Evolutionary conservation across 2,113 vertebrate species (phyloP).

Genomic region (Cnemophilus loriae): DNA sequence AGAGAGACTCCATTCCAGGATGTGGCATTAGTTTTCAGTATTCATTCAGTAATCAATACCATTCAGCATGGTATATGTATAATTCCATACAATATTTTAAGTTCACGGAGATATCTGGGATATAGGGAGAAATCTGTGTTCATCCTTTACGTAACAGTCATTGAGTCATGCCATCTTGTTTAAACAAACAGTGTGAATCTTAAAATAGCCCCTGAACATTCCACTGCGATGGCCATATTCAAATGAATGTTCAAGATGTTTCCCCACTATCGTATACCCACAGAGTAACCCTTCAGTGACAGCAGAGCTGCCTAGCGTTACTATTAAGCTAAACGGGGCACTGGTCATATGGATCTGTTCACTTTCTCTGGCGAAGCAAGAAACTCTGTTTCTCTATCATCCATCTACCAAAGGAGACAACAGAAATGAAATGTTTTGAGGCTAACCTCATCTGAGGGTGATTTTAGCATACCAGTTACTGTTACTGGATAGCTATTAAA

Average conservation of each 20-base stretch:
- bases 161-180: constrained; percentile 26
- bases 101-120: not conserved
- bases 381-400: not conserved
- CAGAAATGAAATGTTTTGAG: not conserved
- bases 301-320: not conserved
- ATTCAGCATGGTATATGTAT: not conserved
- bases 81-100: not conserved
- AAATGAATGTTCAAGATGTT: constrained; percentile 47
- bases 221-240: constrained; percentile 17
- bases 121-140: constrained; percentile 6
- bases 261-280: constrained; percentile 19
- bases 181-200: constrained; percentile 55
- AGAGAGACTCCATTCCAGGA: not conserved
- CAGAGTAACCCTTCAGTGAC: constrained; percentile 13
- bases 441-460: not conserved
- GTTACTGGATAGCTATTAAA: not conserved
- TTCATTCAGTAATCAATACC: not conserved
- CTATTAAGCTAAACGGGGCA: not conserved
- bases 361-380: not conserved
- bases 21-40: not conserved
- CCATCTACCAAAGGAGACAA: not conserved
- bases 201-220: constrained; percentile 58
- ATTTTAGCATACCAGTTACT: not conserved
- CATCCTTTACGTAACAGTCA: constrained; percentile 33
- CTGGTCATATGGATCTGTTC: not conserved